These are phyloP conservation scores for Cottoperca gobio DNA, from an alignment of 2,797 vertebrate genomes.

Conservation along the genomic window DNA sequence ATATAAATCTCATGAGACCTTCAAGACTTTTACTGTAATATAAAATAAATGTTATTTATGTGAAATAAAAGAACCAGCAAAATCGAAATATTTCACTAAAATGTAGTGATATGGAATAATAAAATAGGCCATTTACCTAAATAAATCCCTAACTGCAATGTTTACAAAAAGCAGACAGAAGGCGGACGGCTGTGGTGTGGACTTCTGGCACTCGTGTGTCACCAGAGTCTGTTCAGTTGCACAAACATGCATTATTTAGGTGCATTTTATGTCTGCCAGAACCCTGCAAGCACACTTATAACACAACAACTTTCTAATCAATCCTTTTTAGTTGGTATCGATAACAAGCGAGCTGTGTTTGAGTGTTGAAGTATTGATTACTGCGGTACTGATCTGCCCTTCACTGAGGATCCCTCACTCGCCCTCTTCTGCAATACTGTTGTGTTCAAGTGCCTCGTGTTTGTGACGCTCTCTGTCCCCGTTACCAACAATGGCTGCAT, in stretches of 20 bases:
- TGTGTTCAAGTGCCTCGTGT: slow-evolving; percentile 24
- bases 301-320: slow-evolving; percentile 35
- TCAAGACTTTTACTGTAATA: neutral
- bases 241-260: slow-evolving; percentile 4
- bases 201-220: neutral
- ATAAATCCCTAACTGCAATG: neutral
- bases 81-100: neutral
- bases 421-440: slow-evolving; percentile 12
- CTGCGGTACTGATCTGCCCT: slow-evolving; percentile 43
- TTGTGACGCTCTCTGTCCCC: neutral
- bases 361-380: slow-evolving; percentile 55
- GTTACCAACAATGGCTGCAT: neutral
- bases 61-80: neutral
- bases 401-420: slow-evolving; percentile 46
- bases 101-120: neutral
- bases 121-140: neutral
- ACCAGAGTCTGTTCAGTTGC: neutral
- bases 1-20: neutral
- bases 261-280: slow-evolving; percentile 14
- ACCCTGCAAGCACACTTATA: slow-evolving; percentile 27
- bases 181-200: neutral
- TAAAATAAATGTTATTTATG: neutral
- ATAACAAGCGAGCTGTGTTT: slow-evolving; percentile 49
- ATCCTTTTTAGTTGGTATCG: slow-evolving; percentile 56
- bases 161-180: neutral